Evolutionary conservation across 2,113 vertebrate species (phyloP), one percentile per base, ranked within the genome.

Genomic region (Agapornis roseicollis): DNA sequence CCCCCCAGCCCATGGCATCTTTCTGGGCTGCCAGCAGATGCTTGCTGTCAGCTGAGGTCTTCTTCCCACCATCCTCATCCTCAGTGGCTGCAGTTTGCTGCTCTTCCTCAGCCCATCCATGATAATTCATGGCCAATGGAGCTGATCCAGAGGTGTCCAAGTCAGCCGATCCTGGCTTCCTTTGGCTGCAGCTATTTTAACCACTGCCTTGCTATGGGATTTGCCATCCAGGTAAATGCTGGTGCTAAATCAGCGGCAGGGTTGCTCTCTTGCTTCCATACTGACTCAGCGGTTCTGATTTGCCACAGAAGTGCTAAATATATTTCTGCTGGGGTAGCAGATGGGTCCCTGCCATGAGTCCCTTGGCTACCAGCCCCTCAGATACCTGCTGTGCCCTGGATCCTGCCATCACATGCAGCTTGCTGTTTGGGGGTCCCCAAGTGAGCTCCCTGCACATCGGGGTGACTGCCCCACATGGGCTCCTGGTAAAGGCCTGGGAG

Each of bases 1-100:
- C 1, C 0, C n/a, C 33, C 35, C 23, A 29, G 8, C 42, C 65
- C 27, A 6, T 0, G 27, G 66, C 66, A 52, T 20, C 58, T 15
- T 29, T 24, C 29, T 1, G 39, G 17, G n/a, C 46, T 4, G 9
- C 53, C 2, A 1, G 33, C 42, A 17, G 35, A 33, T 44, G 44
- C 15, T 28, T 4, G 2, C 11, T 42, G 39, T 29, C 27, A 52
- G 11, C 35, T 7, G 19, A 16, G 37, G 8, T n/a, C 61, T 70
- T 69, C 83, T 20, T 33, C 82, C n/a, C 60, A 53, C 53, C 76
- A 41, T 33, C 76, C 61, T 91, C 76, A 52, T 23, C 89, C 82
- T 85, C 17, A 0, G 35, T 1, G 1, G 71, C 55, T 33, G 61
- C 15, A 17, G 44, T n/a, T 8, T 4, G 63, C 55, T 85, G 58